Conservation (phyloP, 2,113 vertebrate genomes). For the Tragulus kanchil region DNA sequence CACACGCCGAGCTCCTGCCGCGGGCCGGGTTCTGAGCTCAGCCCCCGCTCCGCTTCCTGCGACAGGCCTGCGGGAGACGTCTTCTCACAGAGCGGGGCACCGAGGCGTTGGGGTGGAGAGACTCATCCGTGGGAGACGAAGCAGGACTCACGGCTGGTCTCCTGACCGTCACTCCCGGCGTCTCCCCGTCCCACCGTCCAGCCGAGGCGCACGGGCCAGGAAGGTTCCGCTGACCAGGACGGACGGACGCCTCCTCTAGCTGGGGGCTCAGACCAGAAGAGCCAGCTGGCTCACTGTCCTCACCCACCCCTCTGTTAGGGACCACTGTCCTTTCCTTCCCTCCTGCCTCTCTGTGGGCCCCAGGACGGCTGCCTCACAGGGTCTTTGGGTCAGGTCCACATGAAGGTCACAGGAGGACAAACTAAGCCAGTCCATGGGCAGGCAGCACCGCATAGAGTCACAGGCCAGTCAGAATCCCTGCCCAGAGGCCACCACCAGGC, state of each 20-base stretch:
- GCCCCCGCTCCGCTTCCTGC: background rate
- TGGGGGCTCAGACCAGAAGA: conserved; percentile 59
- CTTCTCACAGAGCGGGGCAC: background rate
- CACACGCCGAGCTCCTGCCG: fast-evolving
- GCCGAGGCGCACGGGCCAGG: background rate
- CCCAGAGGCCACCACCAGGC: fast-evolving
- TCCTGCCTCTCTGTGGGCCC: conserved; percentile 76
- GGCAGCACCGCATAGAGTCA: background rate
- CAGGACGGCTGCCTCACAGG: conserved; percentile 81
- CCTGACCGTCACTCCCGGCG: background rate
- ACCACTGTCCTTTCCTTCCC: conserved; percentile 68
- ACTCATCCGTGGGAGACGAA: background rate
- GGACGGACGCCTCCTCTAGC: conserved; percentile 71
- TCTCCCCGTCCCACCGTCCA: background rate
- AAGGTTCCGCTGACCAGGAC: background rate
- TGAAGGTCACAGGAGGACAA: background rate
- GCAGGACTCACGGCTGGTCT: fast-evolving
- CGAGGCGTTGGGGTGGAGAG: background rate
- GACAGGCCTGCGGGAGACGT: fast-evolving
- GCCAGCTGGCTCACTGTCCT: conserved; percentile 57
- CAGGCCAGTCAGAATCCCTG: fast-evolving
- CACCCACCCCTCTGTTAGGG: conserved; percentile 83
- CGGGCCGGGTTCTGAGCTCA: fast-evolving
- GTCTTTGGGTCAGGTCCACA: conserved; percentile 79
- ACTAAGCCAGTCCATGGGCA: no score